phyloP scores from a whole-genome alignment of 2,797 vertebrate species.

The Phalloptychus januarius region DNA sequence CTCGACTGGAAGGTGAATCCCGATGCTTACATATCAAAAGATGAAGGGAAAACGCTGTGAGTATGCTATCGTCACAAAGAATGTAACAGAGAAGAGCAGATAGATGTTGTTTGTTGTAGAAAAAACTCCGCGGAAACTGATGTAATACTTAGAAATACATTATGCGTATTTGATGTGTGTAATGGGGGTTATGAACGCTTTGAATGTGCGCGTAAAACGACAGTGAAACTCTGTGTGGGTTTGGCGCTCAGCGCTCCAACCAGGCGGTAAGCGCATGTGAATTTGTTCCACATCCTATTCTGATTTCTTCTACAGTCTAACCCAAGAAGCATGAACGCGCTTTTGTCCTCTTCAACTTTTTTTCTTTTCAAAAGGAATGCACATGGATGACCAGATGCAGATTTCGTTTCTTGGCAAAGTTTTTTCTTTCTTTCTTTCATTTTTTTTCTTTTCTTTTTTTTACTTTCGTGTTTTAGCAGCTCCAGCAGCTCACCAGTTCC shows the following conservation, averaged over 20 bases:
- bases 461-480: constrained; percentile 6
- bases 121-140: constrained; percentile 6
- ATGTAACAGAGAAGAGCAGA: not conserved
- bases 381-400: constrained; percentile 31
- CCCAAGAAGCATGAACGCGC: not conserved
- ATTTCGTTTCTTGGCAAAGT: constrained; percentile 49
- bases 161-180: not conserved
- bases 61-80: constrained; percentile 54
- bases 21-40: constrained; percentile 18
- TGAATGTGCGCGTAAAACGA: constrained; percentile 12
- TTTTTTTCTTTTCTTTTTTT: not conserved
- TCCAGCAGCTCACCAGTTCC: not conserved
- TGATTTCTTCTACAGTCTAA: constrained; percentile 10
- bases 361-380: not conserved
- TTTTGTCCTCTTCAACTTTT: constrained; percentile 50
- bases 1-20: constrained; percentile 28
- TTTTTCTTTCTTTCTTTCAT: not conserved
- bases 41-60: constrained; percentile 39
- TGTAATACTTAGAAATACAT: not conserved
- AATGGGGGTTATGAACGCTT: not conserved
- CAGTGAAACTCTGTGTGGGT: constrained; percentile 30
- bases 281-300: constrained; percentile 41
- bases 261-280: constrained; percentile 37
- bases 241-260: constrained; percentile 12
- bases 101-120: constrained; percentile 10